These are phyloP conservation scores for Magallana angulata DNA, from an alignment of 1,140 invertebrate species.

Conservation along the genomic window DNA sequence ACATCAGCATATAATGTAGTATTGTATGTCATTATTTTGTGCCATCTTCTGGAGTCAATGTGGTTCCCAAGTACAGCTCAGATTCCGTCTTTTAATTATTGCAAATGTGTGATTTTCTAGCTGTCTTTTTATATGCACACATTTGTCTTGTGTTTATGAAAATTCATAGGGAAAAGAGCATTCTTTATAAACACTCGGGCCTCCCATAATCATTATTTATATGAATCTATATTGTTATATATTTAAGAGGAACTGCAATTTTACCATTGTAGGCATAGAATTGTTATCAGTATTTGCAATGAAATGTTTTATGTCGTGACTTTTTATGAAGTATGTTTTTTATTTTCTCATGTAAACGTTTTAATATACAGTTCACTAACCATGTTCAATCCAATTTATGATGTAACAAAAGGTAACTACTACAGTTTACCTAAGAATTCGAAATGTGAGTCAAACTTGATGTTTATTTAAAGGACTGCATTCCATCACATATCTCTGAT, in stretches of 20 bases:
- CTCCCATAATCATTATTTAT: constrained; percentile 34
- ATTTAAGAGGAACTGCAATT: constrained; percentile 25
- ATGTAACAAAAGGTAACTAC: neutral
- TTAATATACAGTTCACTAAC: constrained; percentile 31
- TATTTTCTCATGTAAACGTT: constrained; percentile 21
- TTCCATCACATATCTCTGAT: neutral
- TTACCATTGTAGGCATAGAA: constrained; percentile 7
- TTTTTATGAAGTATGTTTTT: constrained; percentile 27
- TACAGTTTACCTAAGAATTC: neutral
- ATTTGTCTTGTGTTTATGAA: constrained; percentile 83
- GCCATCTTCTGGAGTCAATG: constrained; percentile 39
- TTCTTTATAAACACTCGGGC: constrained; percentile 82
- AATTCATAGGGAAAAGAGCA: constrained; percentile 82
- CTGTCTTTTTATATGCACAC: constrained; percentile 71
- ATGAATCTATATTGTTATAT: constrained; percentile 11
- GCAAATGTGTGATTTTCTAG: constrained; percentile 78
- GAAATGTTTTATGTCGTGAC: constrained; percentile 32
- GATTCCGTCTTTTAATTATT: constrained; percentile 73
- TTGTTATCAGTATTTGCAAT: constrained; percentile 32
- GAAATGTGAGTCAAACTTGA: constrained; percentile 31
- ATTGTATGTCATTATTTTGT: constrained; percentile 42
- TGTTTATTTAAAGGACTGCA: neutral
- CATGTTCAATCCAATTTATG: neutral
- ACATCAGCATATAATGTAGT: neutral
- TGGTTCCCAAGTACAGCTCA: constrained; percentile 35